Base-by-base conservation (phyloP, 2,888 invertebrate species). In the Agrotis segetum region DNA sequence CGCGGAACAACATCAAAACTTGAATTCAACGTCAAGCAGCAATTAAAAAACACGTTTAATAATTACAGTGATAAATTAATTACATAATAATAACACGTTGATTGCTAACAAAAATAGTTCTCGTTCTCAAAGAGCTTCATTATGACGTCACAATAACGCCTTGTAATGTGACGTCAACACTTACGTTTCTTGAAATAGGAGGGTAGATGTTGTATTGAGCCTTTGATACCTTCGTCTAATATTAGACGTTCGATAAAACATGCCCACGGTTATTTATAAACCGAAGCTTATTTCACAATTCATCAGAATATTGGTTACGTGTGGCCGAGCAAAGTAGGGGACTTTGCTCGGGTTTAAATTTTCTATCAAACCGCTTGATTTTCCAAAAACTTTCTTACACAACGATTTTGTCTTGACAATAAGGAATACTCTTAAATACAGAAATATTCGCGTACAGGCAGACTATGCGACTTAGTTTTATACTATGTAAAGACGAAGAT, bases 21-120 rank as follows among this genome's bases (percentile, higher is more conserved):
- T 67, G 70, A 65, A 81, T 72, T 70, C 74, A 72, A 75, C 70
- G 60, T 63, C 78, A 73, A 69, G 34, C 53, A 70, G 46, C 68
- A 72, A 79, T 79, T 82, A 79, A 74, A 74, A 82, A 71, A 62
- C 69, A 29, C 47, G 52, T 62, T 77, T 81, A 73, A 83, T 83
- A 50, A 72, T 63, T 56, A 72, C 55, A 69, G 63, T 70, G 61
- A 72, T 82, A 77, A 67, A 68, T 67, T 69, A 71, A 74, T 74
- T 82, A 71, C 68, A 79, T 74, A 84, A 82, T 67, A 74, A 64
- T 67, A 74, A 64, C 56, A 63, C 40, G 73, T 77, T 76, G 70
- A 80, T 77, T 74, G 71, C 59, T 80, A 75, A 64, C 71, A 72
- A 70, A 79, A 81, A 77, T 70, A 64, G 60, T 67, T 56, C 49